Evolutionary conservation across 2,797 vertebrate species (phyloP).

Genomic region (Tadarida brasiliensis): DNA sequence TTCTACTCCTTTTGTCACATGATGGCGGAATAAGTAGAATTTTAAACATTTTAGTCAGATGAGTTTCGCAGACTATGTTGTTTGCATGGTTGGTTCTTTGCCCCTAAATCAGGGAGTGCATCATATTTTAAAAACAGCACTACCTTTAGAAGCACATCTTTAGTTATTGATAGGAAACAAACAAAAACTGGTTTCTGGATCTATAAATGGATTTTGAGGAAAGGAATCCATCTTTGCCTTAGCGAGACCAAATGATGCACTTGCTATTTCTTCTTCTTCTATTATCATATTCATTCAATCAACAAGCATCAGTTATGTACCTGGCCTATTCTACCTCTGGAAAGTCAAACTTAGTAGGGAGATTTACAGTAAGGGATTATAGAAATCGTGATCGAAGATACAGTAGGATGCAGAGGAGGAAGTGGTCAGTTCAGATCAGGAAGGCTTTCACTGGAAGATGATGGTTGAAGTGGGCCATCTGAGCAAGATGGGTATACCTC

Average conservation of each 20-base stretch:
- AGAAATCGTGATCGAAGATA: background rate
- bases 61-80: background rate
- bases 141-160: background rate
- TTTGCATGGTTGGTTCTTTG: background rate
- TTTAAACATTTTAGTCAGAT: conserved; percentile 1
- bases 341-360: background rate
- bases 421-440: background rate
- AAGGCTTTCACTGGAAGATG: background rate
- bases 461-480: background rate
- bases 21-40: background rate
- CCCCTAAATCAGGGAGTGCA: background rate
- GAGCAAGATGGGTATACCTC: background rate
- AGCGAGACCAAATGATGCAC: too few relatives aligned
- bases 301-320: background rate
- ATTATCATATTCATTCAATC: background rate
- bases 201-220: conserved; percentile 27
- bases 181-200: background rate
- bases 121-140: conserved; percentile 30
- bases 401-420: background rate
- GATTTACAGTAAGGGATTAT: background rate
- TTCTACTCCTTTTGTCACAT: background rate
- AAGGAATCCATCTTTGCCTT: too few relatives aligned
- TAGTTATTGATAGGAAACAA: conserved; percentile 44
- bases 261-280: background rate
- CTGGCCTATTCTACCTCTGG: background rate